phyloP scores from a whole-genome alignment of 1,140 invertebrate genomes.

The Stegodyphus mimosarum region DNA sequence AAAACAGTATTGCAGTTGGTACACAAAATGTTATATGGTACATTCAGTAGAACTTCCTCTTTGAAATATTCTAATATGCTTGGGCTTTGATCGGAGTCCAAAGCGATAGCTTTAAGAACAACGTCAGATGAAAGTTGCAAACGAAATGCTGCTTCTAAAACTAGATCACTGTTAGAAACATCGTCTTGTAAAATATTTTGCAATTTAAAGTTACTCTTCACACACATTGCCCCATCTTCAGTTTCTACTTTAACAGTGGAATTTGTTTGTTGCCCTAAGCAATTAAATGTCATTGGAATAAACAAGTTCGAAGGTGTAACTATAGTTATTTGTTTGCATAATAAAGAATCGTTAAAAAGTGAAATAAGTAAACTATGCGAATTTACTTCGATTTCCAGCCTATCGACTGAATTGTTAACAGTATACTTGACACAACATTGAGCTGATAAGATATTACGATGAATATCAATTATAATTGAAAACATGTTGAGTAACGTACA shows the following conservation, averaged over 20 bases:
- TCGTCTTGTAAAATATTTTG: background rate
- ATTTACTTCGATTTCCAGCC: background rate
- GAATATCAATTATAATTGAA: background rate
- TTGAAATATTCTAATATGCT: background rate
- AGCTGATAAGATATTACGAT: constrained; percentile 1
- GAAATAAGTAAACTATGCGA: background rate
- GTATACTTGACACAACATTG: background rate
- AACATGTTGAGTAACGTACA: background rate
- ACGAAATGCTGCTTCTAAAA: background rate
- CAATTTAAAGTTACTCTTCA: no score
- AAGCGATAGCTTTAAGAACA: background rate
- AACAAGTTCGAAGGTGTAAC: background rate
- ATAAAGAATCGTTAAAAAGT: background rate
- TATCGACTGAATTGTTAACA: background rate
- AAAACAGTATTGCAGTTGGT: background rate
- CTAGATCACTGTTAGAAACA: background rate
- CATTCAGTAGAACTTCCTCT: background rate
- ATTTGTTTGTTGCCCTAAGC: background rate
- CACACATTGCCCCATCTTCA: background rate
- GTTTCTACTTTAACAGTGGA: background rate
- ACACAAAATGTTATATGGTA: background rate
- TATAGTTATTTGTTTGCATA: background rate
- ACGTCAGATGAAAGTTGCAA: background rate
- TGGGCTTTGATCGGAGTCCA: background rate
- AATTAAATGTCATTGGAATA: background rate